These are phyloP conservation scores for Tachysurus fulvidraco DNA, from an alignment of 2,113 vertebrate genomes.

Conservation along the genomic window DNA sequence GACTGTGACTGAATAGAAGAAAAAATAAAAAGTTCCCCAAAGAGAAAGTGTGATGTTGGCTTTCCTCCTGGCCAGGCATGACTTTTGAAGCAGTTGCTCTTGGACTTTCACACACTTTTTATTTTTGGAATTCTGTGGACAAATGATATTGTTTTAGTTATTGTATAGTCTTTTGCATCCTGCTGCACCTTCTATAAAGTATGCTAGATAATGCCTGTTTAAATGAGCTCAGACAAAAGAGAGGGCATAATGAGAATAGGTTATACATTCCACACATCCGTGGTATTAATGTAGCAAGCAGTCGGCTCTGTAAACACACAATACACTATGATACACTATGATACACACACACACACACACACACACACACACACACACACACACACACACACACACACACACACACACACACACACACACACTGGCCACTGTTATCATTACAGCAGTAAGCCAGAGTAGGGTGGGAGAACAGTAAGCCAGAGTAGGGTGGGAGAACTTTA, in stretches of 20 bases:
- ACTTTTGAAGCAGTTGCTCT: slow-evolving; percentile 23
- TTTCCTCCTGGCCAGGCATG: slow-evolving; percentile 46
- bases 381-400: slow-evolving; percentile 27
- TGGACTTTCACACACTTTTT: no score
- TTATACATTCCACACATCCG: slow-evolving; percentile 52
- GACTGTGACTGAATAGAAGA: slow-evolving; percentile 33
- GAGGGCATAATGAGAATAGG: slow-evolving; percentile 46
- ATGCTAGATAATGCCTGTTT: background rate
- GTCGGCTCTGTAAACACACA: slow-evolving; percentile 48
- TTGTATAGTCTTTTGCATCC: background rate
- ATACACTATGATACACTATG: slow-evolving; percentile 42
- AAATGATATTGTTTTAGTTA: background rate
- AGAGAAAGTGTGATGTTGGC: slow-evolving; percentile 30
- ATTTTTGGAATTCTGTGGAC: no score
- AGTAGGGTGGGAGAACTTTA: slow-evolving; percentile 19
- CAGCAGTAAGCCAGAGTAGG: slow-evolving; percentile 26
- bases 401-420: slow-evolving; percentile 25
- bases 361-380: slow-evolving; percentile 27
- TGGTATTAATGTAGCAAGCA: slow-evolving; percentile 50
- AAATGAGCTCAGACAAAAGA: background rate
- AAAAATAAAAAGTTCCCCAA: slow-evolving; percentile 19
- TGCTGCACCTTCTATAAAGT: background rate
- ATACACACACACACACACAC: slow-evolving; percentile 28
- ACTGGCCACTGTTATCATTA: slow-evolving; percentile 36
- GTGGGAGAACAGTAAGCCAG: slow-evolving; percentile 31